These are phyloP conservation scores for Trachemys scripta DNA, from an alignment of 2,113 vertebrate genomes.

Conservation along the genomic window DNA sequence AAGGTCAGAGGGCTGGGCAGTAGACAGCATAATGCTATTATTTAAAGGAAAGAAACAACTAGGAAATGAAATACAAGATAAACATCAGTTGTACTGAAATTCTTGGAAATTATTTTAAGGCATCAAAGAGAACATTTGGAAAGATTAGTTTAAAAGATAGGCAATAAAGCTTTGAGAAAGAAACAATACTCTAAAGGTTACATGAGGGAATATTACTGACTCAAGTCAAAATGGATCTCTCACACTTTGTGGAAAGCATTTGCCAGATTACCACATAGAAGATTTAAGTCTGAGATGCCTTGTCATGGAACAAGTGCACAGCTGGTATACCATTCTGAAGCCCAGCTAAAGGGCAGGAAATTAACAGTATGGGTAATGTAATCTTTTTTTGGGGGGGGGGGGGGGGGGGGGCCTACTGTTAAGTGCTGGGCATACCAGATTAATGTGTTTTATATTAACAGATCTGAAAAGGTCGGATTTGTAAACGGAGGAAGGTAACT, in stretches of 20 bases:
- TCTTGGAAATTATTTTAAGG: slow-evolving; percentile 21
- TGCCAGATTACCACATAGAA: not conserved
- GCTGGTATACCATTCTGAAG: not conserved
- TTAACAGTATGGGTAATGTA: slow-evolving; percentile 24
- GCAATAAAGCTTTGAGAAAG: slow-evolving; percentile 2
- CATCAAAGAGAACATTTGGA: slow-evolving; percentile 27
- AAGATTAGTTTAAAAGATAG: slow-evolving; percentile 44
- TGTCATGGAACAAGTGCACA: slow-evolving; percentile 20
- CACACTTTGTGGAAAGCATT: not conserved
- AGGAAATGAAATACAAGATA: slow-evolving; percentile 54
- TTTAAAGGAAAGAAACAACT: not conserved
- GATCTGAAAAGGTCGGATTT: not conserved
- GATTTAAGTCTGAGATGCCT: slow-evolving; percentile 1
- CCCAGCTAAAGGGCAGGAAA: slow-evolving; percentile 37
- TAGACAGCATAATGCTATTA: not conserved
- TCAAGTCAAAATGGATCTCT: not conserved
- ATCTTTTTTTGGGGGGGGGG: slow-evolving; percentile 50
- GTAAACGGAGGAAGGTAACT: not conserved
- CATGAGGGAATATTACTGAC: not conserved
- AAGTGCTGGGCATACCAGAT: not conserved
- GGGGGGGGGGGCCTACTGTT: not conserved
- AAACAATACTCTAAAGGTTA: slow-evolving; percentile 21
- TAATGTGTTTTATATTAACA: not conserved
- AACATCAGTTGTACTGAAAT: slow-evolving; percentile 39
- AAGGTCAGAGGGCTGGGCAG: not conserved